Evolutionary conservation across 2,797 vertebrate species (phyloP), one percentile per base, ranked within the genome.

Genomic region (Acridotheres tristis): DNA sequence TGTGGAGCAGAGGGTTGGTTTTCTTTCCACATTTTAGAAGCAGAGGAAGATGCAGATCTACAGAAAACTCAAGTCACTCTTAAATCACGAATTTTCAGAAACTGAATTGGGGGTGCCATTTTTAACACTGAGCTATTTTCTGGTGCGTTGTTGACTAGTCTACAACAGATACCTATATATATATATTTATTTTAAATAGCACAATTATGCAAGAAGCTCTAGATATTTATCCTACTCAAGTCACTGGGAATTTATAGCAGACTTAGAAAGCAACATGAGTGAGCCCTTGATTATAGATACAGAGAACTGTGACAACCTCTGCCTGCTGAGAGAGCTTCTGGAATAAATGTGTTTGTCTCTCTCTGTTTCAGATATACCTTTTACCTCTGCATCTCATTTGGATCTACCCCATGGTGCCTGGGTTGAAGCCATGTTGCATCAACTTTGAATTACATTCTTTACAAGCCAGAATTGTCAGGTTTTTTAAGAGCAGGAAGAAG

Each of bases 21-120:
- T 51, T 27, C 34, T 22, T 43, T 32, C 47, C 59, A 34, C 5
- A 15, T 51, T 23, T 55, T 19, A 27, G 51, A 40, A 23, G 15
- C 17, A 50, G 12, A 27, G 23, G 63, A 38, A 50, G 13, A 13
- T 2, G 1, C 26, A 5, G 7, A 51, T 11, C 12, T 59, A 45
- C 17, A 76, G 45, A 76, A 83, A 51, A 17, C 23, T 47, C 29
- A 26, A n/a, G 9, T 36, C 38, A 12, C 9, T 17, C 21, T 34
- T 34, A 43, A 61, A 57, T 5, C 12, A 29, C 0, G 2, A 27
- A 16, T 58, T 68, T 82, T 68, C 65, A 77, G 30, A 23, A 53
- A 40, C 2, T 11, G 62, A 77, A 47, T 8, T 1, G 3, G 6
- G 1, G 1, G 2, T 30, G 16, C 14, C 5, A 38, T 71, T 85